Evolutionary conservation across 2,113 vertebrate genomes (phyloP).

Genomic region (Catagonus wagneri): DNA sequence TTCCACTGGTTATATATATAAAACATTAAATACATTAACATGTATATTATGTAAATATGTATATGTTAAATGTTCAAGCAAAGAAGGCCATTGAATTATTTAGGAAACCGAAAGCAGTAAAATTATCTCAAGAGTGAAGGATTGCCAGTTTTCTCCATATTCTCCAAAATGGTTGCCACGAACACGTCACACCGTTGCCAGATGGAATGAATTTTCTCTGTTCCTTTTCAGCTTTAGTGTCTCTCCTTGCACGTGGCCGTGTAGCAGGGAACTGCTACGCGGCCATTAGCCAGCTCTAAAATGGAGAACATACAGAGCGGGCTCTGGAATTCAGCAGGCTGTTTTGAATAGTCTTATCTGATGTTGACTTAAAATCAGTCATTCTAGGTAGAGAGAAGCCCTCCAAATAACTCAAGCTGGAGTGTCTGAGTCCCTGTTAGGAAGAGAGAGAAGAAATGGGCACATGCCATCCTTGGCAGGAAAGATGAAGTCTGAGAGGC

Average conservation of each 20-base stretch:
- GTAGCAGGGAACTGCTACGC: no score
- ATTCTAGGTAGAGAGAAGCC: neutral
- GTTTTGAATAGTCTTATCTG: neutral
- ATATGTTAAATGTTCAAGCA: conserved; percentile 58
- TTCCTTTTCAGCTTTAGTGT: neutral
- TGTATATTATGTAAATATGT: no score
- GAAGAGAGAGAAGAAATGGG: neutral
- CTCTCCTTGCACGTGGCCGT: neutral
- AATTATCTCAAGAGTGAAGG: conserved; percentile 67
- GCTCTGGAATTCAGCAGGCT: neutral
- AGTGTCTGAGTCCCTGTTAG: neutral
- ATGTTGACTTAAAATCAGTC: neutral
- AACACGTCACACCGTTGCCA: neutral
- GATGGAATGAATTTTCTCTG: neutral
- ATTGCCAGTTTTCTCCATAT: conserved; percentile 62
- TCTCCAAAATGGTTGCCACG: conserved; percentile 30
- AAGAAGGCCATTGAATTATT: conserved; percentile 82
- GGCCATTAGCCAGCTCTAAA: neutral
- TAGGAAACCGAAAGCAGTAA: conserved; percentile 77
- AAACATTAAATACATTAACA: no score
- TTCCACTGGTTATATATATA: neutral
- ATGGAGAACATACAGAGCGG: neutral
- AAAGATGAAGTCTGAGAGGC: neutral
- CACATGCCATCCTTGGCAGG: neutral
- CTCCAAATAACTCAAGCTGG: neutral